Conservation (phyloP, 2,113 vertebrate species). For the Pedetes capensis region DNA sequence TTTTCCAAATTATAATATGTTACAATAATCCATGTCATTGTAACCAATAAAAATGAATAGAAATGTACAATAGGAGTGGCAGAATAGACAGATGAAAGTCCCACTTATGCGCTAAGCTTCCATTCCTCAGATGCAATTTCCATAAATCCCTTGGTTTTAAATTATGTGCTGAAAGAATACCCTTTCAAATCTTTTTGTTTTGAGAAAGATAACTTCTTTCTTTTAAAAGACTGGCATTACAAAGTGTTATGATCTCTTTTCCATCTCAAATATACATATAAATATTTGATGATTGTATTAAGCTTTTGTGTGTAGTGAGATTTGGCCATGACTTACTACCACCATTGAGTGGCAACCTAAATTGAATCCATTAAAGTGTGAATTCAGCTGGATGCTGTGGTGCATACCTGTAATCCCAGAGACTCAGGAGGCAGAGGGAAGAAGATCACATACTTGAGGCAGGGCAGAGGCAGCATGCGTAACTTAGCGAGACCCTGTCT, state of each 20-base stretch:
- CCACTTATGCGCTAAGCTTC: not conserved
- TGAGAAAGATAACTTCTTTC: not conserved
- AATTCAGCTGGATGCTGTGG: too few relatives aligned
- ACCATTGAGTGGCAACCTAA: slow-evolving; percentile 39
- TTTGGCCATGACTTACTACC: not conserved
- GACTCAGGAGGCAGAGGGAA: too few relatives aligned
- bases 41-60: not conserved
- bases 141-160: not conserved
- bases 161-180: not conserved
- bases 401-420: too few relatives aligned
- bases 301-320: not conserved
- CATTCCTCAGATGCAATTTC: not conserved
- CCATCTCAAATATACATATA: not conserved
- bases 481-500: too few relatives aligned
- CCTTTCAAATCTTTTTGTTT: not conserved
- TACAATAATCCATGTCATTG: slow-evolving; percentile 19
- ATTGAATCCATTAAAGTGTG: not conserved
- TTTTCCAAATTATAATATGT: slow-evolving; percentile 17
- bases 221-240: not conserved
- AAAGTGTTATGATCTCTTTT: not conserved
- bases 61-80: not conserved
- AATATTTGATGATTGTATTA: not conserved
- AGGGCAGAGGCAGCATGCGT: too few relatives aligned
- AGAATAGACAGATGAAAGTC: not conserved
- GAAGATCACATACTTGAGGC: too few relatives aligned